These are phyloP conservation scores for Carollia perspicillata DNA, from an alignment of 2,113 vertebrate species.

Conservation along the genomic window DNA sequence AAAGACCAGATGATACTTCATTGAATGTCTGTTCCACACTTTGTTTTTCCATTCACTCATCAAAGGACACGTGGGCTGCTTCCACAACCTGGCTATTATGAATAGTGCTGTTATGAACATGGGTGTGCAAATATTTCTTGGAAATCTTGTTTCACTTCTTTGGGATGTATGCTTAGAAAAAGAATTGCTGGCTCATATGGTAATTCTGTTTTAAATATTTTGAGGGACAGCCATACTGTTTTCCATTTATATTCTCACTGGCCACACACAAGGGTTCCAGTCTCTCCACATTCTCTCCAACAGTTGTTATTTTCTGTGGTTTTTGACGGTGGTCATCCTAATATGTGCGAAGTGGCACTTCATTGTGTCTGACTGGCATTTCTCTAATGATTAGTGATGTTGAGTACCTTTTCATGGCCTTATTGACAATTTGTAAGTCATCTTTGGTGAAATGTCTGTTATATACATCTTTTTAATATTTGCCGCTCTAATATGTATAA, in stretches of 20 bases:
- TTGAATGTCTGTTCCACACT: not conserved
- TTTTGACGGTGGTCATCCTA: not conserved
- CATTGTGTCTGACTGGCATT: not conserved
- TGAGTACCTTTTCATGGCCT: not conserved
- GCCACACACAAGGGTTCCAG: not conserved
- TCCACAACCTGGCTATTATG: not conserved
- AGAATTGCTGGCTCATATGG: not conserved
- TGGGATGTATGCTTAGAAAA: not conserved
- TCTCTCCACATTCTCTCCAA: not conserved
- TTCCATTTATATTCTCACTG: not conserved
- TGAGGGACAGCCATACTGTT: not conserved
- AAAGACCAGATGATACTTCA: not conserved
- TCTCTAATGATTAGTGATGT: not conserved
- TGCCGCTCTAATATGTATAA: not conserved
- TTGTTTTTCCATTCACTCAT: not conserved
- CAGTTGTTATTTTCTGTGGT: not conserved
- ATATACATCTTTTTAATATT: not conserved
- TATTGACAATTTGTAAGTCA: not conserved
- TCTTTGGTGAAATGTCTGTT: not conserved
- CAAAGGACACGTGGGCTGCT: not conserved
- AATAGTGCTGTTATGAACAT: not conserved
- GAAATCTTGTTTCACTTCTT: not conserved
- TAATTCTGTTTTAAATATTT: not conserved
- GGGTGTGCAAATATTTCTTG: not conserved
- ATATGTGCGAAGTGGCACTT: not conserved